Conservation (phyloP, 2,113 vertebrate species). For the Neotragus moschatus region DNA sequence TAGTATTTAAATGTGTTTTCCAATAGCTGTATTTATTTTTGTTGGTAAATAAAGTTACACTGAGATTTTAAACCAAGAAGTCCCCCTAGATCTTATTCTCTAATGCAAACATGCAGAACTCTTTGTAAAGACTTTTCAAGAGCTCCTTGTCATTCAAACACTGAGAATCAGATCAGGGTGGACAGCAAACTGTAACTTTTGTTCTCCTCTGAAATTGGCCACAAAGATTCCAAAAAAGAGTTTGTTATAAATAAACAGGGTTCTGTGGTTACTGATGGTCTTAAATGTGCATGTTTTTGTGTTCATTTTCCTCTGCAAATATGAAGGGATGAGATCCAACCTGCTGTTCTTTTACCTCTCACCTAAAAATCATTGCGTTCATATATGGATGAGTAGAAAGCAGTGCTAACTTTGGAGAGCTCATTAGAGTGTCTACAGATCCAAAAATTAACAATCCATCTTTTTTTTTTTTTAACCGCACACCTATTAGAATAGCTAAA, state of each 20-base stretch:
- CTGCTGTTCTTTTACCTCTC: background rate
- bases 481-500: background rate
- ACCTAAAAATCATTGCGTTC: background rate
- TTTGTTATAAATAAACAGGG: background rate
- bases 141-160: background rate
- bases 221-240: background rate
- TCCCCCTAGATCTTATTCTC: background rate
- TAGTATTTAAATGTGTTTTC: background rate
- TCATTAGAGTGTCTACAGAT: background rate
- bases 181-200: background rate
- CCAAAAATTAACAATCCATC: constrained; percentile 19
- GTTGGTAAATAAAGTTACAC: constrained; percentile 2
- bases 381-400: background rate
- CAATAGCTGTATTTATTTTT: background rate
- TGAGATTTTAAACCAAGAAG: background rate
- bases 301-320: background rate
- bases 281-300: background rate
- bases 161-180: background rate
- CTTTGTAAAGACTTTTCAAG: background rate
- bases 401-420: background rate
- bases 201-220: background rate
- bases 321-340: background rate
- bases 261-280: background rate
- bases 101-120: background rate
- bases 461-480: background rate